Percentiles rank a stretch among this genome's conserved stretches.
Evolutionary conservation across 2,797 vertebrate genomes (phyloP).

Genomic region (Bryconaethiops microstoma): DNA sequence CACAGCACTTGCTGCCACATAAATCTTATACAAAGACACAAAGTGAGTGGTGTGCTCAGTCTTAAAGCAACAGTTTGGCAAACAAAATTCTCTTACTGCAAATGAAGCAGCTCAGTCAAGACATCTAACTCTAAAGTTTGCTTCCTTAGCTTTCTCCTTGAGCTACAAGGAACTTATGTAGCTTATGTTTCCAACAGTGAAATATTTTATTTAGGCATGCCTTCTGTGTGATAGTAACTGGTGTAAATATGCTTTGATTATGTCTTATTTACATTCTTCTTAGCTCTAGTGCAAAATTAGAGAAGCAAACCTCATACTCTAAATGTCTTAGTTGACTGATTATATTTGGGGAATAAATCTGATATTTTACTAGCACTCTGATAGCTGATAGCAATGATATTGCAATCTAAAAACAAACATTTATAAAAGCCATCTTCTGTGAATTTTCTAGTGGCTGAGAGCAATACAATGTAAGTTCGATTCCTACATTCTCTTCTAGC

Average conservation of each 20-base stretch:
- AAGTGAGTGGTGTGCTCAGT: not conserved
- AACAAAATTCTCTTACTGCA: not conserved
- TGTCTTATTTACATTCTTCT: too few species aligned
- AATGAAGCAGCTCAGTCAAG: not conserved
- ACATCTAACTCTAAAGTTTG: not conserved
- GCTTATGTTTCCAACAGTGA: not conserved
- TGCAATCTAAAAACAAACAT: not conserved
- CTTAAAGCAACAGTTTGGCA: not conserved
- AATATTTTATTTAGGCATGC: too few species aligned
- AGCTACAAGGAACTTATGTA: not conserved
- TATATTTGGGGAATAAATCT: too few species aligned
- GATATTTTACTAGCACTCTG: too few species aligned
- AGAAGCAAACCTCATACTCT: not conserved
- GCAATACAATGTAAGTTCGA: not conserved
- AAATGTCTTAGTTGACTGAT: too few species aligned
- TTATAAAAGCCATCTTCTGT: not conserved
- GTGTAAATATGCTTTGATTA: too few species aligned
- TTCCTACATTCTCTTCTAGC: conserved; percentile 89
- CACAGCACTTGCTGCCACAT: conserved; percentile 87
- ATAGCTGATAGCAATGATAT: too few species aligned
- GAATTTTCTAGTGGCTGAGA: not conserved
- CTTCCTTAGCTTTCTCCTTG: not conserved
- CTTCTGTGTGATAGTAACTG: too few species aligned
- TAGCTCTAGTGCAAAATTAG: not conserved
- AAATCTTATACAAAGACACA: conserved; percentile 79